Evolutionary conservation across 2,113 vertebrate genomes (phyloP).

Genomic region (Neomonachus schauinslandi): DNA sequence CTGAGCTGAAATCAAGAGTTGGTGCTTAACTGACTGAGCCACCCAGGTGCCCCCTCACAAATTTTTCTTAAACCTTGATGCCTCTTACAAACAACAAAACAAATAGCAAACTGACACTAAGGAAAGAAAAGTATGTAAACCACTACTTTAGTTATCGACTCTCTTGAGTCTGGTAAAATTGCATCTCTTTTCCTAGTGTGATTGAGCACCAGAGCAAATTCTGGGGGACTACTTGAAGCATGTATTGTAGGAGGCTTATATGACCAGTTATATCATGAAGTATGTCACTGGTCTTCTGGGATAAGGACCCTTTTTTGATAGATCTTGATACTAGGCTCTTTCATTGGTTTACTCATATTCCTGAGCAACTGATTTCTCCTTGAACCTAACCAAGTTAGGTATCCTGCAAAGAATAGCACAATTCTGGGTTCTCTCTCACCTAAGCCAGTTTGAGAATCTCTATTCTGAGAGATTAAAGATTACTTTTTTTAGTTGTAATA

Average conservation of each 20-base stretch:
- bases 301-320: background rate
- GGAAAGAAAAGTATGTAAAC: constrained; percentile 44
- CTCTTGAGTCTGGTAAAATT: background rate
- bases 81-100: constrained; percentile 1
- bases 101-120: constrained; percentile 3
- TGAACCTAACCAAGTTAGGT: background rate
- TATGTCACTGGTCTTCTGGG: background rate
- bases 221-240: background rate
- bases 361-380: background rate
- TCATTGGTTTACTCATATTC: background rate
- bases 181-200: background rate
- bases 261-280: background rate
- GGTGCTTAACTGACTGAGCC: background rate
- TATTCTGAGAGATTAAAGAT: background rate
- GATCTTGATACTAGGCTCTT: background rate
- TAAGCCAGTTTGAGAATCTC: constrained; percentile 29
- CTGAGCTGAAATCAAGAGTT: background rate
- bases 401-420: constrained; percentile 9
- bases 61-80: constrained; percentile 38
- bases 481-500: constrained; percentile 1
- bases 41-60: background rate
- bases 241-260: background rate
- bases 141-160: background rate
- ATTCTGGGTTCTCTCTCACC: background rate
- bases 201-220: background rate